Evolutionary conservation across 2,113 vertebrate species (phyloP).

Genomic region (Rattus rattus): DNA sequence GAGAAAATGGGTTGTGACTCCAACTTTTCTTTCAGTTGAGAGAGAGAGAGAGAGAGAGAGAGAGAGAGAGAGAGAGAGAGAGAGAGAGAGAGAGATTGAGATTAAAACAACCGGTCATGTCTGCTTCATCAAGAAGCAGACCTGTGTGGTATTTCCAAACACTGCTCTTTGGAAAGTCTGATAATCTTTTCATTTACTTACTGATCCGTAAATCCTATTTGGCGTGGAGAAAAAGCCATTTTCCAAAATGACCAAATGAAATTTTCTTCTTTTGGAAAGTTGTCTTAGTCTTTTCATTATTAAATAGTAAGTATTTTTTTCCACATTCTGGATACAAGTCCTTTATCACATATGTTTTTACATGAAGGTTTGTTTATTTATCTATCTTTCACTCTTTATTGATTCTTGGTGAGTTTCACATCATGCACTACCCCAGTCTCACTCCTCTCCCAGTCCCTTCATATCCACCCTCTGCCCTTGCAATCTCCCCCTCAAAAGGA

Average conservation of each 20-base stretch:
- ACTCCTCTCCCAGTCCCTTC: neutral
- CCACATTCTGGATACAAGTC: neutral
- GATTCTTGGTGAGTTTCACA: neutral
- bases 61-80: neutral
- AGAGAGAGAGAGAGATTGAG: neutral
- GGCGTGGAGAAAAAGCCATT: neutral
- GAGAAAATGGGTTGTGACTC: no score
- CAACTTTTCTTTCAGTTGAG: neutral
- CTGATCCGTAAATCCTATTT: neutral
- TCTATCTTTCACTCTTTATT: neutral
- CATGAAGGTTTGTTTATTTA: neutral
- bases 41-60: neutral
- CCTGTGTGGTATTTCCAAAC: neutral
- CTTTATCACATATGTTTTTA: neutral
- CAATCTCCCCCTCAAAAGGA: neutral
- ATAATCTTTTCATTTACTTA: neutral
- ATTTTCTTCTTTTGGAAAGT: neutral
- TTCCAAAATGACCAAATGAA: neutral
- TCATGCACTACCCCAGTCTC: neutral
- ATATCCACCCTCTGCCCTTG: neutral
- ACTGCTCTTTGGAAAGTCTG: neutral
- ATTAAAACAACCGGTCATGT: neutral
- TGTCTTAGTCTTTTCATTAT: neutral
- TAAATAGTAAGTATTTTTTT: slow-evolving; percentile 11
- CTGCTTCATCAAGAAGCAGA: neutral